A percentile compares a stretch with the other conserved stretches of the same genome.
Evolutionary conservation across 2,797 vertebrate genomes (phyloP).

Genomic region (Myioborus miniatus): DNA sequence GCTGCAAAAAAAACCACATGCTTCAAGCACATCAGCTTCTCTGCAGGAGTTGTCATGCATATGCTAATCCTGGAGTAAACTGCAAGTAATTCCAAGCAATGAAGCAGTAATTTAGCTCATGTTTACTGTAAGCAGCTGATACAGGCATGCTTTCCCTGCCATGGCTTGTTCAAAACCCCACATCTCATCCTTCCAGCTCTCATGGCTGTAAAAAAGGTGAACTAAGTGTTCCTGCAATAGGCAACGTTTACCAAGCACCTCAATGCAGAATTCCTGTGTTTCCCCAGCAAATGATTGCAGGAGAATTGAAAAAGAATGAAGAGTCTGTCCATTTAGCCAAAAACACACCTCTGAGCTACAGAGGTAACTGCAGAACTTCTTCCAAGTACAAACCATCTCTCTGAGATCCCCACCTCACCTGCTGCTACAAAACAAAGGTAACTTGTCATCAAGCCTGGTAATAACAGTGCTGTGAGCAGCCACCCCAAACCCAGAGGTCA

Average conservation of each 20-base stretch:
- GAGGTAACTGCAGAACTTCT: background rate
- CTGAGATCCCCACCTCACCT: background rate
- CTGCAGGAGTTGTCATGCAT: background rate
- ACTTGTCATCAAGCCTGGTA: background rate
- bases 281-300: background rate
- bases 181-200: background rate
- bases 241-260: background rate
- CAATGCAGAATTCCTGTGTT: background rate
- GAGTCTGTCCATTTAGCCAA: background rate
- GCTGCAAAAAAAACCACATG: background rate
- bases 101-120: background rate
- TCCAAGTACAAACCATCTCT: background rate
- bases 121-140: background rate
- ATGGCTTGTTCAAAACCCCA: background rate
- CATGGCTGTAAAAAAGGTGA: background rate
- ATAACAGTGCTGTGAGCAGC: background rate
- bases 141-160: background rate
- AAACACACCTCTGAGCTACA: background rate
- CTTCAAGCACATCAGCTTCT: background rate
- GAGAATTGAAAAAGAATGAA: background rate
- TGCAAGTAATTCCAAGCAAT: background rate
- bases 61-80: conserved; percentile 5
- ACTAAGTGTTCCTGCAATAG: background rate
- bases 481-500: background rate
- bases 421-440: background rate